phyloP scores from a whole-genome alignment of 2,113 vertebrate genomes.

The Puntigrus tetrazona region DNA sequence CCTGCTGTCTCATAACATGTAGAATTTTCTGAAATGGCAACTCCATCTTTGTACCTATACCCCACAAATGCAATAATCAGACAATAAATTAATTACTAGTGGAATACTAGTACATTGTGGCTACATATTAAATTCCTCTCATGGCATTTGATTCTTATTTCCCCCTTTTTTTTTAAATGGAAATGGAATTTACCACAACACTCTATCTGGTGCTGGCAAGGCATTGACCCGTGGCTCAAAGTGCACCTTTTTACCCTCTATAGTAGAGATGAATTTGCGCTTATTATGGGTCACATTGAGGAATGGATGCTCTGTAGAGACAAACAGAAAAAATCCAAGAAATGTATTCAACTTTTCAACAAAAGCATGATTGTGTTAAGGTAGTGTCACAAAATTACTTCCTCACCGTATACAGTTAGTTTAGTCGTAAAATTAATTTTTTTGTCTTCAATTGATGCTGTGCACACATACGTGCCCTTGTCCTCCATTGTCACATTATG shows the following conservation, averaged over 20 bases:
- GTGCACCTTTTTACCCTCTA: constrained; percentile 72
- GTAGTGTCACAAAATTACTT: neutral
- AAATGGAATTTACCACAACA: constrained; percentile 78
- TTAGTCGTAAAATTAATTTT: constrained; percentile 54
- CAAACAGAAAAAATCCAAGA: constrained; percentile 10
- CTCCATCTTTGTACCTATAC: constrained; percentile 85
- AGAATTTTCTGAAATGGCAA: constrained; percentile 75
- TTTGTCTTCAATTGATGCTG: constrained; percentile 48
- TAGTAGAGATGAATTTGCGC: constrained; percentile 34
- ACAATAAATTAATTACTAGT: neutral
- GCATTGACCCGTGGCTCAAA: constrained; percentile 80
- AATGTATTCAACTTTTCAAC: neutral
- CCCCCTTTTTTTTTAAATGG: neutral
- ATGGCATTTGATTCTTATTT: neutral
- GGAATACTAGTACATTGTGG: neutral
- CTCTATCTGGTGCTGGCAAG: constrained; percentile 71
- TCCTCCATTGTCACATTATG: constrained; percentile 78
- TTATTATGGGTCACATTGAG: constrained; percentile 70
- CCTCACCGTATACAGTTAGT: constrained; percentile 79
- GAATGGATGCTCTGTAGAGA: constrained; percentile 81
- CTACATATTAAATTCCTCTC: neutral
- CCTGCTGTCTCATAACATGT: constrained; percentile 74
- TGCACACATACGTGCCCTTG: constrained; percentile 78
- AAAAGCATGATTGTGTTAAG: neutral
- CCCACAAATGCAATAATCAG: neutral